phyloP scores from a whole-genome alignment of 2,888 invertebrate genomes.

The Agonopterix arenella region DNA sequence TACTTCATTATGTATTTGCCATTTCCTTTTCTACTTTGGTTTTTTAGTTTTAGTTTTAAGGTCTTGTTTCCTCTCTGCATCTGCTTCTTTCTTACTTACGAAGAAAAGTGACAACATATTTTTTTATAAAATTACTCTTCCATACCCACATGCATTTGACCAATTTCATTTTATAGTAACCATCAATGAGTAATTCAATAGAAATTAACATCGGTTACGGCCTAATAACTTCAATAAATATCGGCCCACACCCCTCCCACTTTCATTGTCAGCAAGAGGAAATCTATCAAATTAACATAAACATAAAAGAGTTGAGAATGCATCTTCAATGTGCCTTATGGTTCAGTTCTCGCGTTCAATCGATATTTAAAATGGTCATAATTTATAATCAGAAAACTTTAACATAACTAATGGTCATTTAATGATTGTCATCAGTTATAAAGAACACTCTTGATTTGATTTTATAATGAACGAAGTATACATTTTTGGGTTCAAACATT shows the following conservation, averaged over 20 bases:
- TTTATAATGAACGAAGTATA: too few relatives aligned
- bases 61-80: too few relatives aligned
- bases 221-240: constrained; percentile 29
- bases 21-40: too few relatives aligned
- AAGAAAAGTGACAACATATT: neutral
- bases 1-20: too few relatives aligned
- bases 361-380: neutral
- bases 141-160: neutral
- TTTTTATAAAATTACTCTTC: neutral
- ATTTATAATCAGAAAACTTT: neutral
- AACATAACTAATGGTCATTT: too few relatives aligned
- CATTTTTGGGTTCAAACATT: too few relatives aligned
- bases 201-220: constrained; percentile 15
- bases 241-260: constrained; percentile 37
- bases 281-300: constrained; percentile 13
- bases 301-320: constrained; percentile 10
- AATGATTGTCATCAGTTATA: too few relatives aligned
- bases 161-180: neutral
- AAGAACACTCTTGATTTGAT: too few relatives aligned
- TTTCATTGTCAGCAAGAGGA: constrained; percentile 7
- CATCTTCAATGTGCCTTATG: neutral
- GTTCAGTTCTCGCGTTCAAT: neutral
- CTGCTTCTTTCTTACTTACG: too few relatives aligned
- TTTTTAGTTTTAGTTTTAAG: too few relatives aligned
- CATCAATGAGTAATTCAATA: constrained; percentile 18